phyloP scores from a whole-genome alignment of 2,113 vertebrate genomes.

The Pterophyllum scalare region DNA sequence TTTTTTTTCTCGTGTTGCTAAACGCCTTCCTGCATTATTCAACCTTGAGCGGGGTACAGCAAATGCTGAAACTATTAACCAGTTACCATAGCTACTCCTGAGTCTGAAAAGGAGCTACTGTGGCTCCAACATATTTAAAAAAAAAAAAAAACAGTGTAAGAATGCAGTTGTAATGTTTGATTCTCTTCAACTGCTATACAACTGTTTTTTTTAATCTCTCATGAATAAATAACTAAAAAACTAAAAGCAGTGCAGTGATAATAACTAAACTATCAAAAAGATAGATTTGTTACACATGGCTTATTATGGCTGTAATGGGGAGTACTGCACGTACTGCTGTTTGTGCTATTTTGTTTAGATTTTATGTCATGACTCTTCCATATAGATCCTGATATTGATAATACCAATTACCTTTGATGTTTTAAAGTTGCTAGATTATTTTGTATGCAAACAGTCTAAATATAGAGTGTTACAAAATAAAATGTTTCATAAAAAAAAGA shows the following conservation, averaged over 20 bases:
- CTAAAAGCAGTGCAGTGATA: neutral
- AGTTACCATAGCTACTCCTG: constrained; percentile 10
- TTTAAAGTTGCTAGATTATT: neutral
- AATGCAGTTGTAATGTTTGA: neutral
- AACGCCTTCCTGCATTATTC: neutral
- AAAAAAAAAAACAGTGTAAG: neutral
- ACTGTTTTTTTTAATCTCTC: neutral
- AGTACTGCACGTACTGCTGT: neutral
- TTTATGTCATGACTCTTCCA: neutral
- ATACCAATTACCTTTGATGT: neutral
- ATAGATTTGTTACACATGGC: too few relatives aligned
- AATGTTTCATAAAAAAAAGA: neutral
- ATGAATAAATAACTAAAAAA: neutral
- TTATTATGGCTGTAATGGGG: neutral
- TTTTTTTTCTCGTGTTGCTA: neutral
- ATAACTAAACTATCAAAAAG: neutral
- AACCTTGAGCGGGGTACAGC: constrained; percentile 5
- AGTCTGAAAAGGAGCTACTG: neutral
- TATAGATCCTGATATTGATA: neutral
- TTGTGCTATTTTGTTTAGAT: neutral
- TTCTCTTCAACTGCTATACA: too few relatives aligned
- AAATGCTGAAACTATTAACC: constrained; percentile 17
- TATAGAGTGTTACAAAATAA: neutral
- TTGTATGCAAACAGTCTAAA: neutral
- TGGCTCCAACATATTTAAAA: neutral